phyloP scores from a whole-genome alignment of 2,888 invertebrate genomes.

The Ectemnius lituratus region DNA sequence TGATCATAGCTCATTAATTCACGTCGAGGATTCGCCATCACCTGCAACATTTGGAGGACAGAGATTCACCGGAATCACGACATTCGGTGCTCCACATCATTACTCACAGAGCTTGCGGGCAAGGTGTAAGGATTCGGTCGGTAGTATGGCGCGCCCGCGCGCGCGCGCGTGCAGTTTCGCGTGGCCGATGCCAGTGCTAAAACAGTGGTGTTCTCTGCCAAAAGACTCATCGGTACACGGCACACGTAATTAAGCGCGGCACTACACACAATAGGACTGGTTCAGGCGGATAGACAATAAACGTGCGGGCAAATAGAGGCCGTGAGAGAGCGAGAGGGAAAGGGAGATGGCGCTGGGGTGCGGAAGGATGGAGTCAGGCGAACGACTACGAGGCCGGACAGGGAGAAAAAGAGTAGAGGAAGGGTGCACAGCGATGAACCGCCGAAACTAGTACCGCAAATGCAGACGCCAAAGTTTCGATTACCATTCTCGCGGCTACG shows the following conservation, averaged over 20 bases:
- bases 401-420: background rate
- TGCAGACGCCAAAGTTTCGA: conserved; percentile 28
- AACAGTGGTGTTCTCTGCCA: conserved; percentile 23
- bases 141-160: too few relatives aligned
- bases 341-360: background rate
- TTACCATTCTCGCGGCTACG: conserved; percentile 12
- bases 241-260: conserved; percentile 36
- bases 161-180: background rate
- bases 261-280: conserved; percentile 31
- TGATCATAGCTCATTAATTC: too few relatives aligned
- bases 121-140: too few relatives aligned
- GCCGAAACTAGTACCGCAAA: conserved; percentile 15
- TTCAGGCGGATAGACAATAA: conserved; percentile 20
- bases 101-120: too few relatives aligned
- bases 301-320: conserved; percentile 11
- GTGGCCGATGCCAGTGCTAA: conserved; percentile 20
- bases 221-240: conserved; percentile 25
- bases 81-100: too few relatives aligned
- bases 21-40: too few relatives aligned
- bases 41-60: too few relatives aligned
- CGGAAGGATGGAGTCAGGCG: background rate
- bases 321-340: conserved; percentile 1
- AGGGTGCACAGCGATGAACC: conserved; percentile 12
- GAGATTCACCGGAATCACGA: too few relatives aligned
- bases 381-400: background rate